Evolutionary conservation across 92 coral and sea anemone species (phyloP), one percentile per base, ranked within the genome.

Genomic region (Isaurus tuberculatus): DNA sequence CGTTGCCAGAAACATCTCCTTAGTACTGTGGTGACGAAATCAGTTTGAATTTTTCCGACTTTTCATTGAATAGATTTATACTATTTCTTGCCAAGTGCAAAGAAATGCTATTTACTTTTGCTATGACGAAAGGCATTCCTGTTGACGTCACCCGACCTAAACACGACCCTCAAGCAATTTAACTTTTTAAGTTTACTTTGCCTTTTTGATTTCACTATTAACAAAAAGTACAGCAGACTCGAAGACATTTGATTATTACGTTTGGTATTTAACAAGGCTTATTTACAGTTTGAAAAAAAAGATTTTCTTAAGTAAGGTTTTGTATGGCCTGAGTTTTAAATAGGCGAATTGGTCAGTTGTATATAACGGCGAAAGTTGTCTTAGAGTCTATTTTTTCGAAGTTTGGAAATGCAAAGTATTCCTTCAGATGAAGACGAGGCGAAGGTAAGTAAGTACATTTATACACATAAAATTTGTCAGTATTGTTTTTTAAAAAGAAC

Each of bases 71-170:
- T 53, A n/a, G 66, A 60, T 25, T 60, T 29, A 61, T 26, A 22
- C 27, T 8, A n/a, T 40, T 22, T 55, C 63, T 55, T 55, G 22
- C 63, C 8, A 10, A 55, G 63, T 55, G 69, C 17, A 29, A 25
- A 29, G 69, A 25, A 63, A 63, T 63, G 17, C 14, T 63, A 26
- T 26, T 63, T 63, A 26, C 16, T 29, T 63, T 20, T 63, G 15
- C 69, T 27, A 5, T 63, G 69, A 63, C 69, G 69, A 63, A 63
- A 15, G 27, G 26, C 33, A 29, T 63, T 63, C 16, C 27, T 1
- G 69, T 63, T 63, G 69, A 63, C 69, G 69, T 63, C 69, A 63
- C 63, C 2, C 17, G 69, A 4, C 69, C 36, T 13, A 27, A 63
- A 63, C 31, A 3, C 10, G 29, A 27, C 33, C 69, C 69, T 63